Conservation (phyloP, 1,140 invertebrate genomes). For the Drosophila parabipectinata region DNA sequence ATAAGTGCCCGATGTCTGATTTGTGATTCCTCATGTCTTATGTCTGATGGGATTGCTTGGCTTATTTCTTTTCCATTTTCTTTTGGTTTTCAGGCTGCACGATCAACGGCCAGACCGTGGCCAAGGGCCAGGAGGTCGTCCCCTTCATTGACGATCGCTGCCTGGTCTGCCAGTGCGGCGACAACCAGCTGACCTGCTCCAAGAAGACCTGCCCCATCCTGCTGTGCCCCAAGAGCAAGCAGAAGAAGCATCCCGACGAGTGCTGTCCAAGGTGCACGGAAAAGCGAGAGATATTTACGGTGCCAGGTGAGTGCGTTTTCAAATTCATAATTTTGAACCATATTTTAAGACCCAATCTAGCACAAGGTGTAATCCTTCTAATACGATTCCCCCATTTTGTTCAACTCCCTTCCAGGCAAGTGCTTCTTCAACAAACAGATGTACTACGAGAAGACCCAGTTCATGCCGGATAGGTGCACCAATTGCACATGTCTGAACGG, state of each 20-base stretch:
- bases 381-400: neutral
- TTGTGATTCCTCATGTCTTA: conserved; percentile 20
- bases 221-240: conserved; percentile 89
- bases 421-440: conserved; percentile 89
- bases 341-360: no score
- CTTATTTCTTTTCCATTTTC: conserved; percentile 1
- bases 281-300: conserved; percentile 85
- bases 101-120: conserved; percentile 88
- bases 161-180: conserved; percentile 92
- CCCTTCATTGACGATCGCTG: conserved; percentile 92
- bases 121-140: conserved; percentile 91
- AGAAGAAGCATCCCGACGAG: conserved; percentile 88
- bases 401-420: conserved; percentile 81
- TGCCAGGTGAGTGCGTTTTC: conserved; percentile 83
- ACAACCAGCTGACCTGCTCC: conserved; percentile 90
- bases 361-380: no score
- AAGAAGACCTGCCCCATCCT: conserved; percentile 94
- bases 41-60: conserved; percentile 29
- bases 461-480: conserved; percentile 90
- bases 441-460: conserved; percentile 81
- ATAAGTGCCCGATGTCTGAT: conserved; percentile 31
- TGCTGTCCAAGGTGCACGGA: conserved; percentile 94
- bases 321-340: no score
- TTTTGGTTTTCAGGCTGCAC: conserved; percentile 87
- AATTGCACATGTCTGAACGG: conserved; percentile 92